phyloP scores from a whole-genome alignment of 2,888 invertebrate species.

The Automeris io region DNA sequence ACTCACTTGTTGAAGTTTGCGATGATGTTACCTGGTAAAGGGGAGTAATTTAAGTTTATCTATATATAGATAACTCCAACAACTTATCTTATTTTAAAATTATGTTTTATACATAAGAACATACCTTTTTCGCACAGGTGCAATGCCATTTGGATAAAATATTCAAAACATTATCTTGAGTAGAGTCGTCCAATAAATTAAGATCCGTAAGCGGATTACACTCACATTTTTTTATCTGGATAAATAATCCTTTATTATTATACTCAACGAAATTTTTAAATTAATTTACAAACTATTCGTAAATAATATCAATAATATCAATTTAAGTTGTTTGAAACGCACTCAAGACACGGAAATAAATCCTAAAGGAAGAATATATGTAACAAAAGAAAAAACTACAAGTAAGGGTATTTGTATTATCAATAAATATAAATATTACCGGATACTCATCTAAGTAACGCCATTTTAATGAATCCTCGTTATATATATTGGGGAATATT shows the following conservation, averaged over 20 bases:
- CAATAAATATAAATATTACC: slow-evolving; percentile 27
- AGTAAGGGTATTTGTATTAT: too few relatives aligned
- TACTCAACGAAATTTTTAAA: too few relatives aligned
- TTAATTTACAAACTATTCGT: too few relatives aligned
- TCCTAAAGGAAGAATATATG: too few relatives aligned
- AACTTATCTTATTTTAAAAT: not conserved
- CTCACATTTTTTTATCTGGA: slow-evolving; percentile 63
- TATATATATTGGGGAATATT: slow-evolving; percentile 42
- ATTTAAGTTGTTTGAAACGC: too few relatives aligned
- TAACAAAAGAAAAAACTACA: too few relatives aligned
- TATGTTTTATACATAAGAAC: not conserved
- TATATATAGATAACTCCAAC: too few relatives aligned
- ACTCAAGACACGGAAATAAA: too few relatives aligned
- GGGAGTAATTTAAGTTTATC: not conserved
- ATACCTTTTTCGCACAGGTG: slow-evolving; percentile 60
- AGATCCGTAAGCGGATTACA: slow-evolving; percentile 60
- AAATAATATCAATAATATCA: too few relatives aligned
- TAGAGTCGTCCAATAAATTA: slow-evolving; percentile 52
- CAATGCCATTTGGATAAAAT: slow-evolving; percentile 68
- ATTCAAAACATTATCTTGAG: slow-evolving; percentile 58
- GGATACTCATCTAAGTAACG: slow-evolving; percentile 52
- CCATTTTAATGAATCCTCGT: slow-evolving; percentile 51
- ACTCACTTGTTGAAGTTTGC: slow-evolving; percentile 56
- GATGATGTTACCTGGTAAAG: slow-evolving; percentile 44
- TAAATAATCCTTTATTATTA: too few relatives aligned